These are phyloP conservation scores for Limnothrissa miodon DNA, from an alignment of 2,113 vertebrate genomes.

Conservation along the genomic window DNA sequence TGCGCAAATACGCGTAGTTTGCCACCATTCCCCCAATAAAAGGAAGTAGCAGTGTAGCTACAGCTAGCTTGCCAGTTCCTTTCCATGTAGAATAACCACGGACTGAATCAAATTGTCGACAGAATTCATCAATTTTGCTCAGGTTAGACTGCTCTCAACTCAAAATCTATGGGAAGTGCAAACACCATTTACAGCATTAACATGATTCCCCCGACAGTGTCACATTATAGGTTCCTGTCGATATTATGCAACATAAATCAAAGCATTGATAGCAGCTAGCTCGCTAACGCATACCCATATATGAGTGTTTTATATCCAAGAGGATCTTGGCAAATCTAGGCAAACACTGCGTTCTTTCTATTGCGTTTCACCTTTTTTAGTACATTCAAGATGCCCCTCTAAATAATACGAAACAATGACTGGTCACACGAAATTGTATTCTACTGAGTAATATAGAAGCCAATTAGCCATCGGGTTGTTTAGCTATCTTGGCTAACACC, in stretches of 20 bases:
- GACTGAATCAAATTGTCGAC: not conserved
- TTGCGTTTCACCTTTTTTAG: not conserved
- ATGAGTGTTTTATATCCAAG: not conserved
- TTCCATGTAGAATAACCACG: not conserved
- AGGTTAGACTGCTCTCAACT: not conserved
- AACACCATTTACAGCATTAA: not conserved
- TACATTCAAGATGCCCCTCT: not conserved
- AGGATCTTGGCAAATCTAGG: not conserved
- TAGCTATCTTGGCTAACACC: not conserved
- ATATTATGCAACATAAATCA: constrained; percentile 25
- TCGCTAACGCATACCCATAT: constrained; percentile 9
- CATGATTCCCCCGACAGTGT: too few species aligned
- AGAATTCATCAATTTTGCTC: not conserved
- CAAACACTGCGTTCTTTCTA: not conserved
- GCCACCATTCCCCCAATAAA: not conserved
- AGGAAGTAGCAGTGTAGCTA: not conserved
- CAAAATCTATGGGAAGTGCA: not conserved
- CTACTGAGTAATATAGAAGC: not conserved
- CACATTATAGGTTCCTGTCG: not conserved
- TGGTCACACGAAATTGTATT: not conserved
- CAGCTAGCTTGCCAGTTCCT: constrained; percentile 4
- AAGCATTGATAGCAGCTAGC: constrained; percentile 5
- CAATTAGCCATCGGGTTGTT: constrained; percentile 31
- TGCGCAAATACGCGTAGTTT: not conserved
- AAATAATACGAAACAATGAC: not conserved